Base-by-base conservation (phyloP, 2,113 vertebrate species). In the Romanogobio albipinnatus region DNA sequence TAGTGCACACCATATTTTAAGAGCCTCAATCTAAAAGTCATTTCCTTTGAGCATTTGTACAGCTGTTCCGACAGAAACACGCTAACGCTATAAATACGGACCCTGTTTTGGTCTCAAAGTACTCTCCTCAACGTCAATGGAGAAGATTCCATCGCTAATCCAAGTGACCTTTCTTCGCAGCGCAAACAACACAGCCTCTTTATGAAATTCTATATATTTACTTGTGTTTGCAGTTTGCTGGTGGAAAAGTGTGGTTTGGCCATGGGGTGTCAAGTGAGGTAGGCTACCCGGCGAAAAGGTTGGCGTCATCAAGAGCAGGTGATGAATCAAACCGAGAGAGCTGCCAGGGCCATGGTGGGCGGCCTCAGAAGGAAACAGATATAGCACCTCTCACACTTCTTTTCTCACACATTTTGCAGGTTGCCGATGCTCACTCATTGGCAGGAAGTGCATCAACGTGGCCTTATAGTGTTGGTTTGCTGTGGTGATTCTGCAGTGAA, bases 321-420 rank as follows among this genome's bases (percentile, higher is more conserved):
- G 83, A 83, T 88, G 87, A 88, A 84, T 88, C 87, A 88, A 84
- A 88, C 76, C 43, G 59, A 88, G 84, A 88, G 74, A 33, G 36
- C 73, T 79, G 36, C 83, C 71, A 39, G 39, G 62, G 8, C 78
- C 71, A 51, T 4, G 39, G 80, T 79, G 22, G 70, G 83, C 73
- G 47, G 62, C 29, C 61, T 24, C 33, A 49, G 58, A 49, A 82
- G 83, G 73, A 87, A 87, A 85, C 24, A 61, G 79, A 85, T 56
- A 83, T 71, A 79, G 75, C 76, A 79, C 70, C 68, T 85, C 51
- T 83, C 68, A 85, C 51, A 51, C 81, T 71, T 86, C 3, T 9
- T 81, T 76, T 77, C 82, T 76, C 64, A 78, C 83, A 85, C 61
- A 71, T 76, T 85, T 58, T 84, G 76, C 68, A 88, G 82, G 76